A percentile compares a stretch with the other conserved stretches of the same genome.
Evolutionary conservation across 2,797 vertebrate genomes (phyloP).

Genomic region (Simalia tracyae): DNA sequence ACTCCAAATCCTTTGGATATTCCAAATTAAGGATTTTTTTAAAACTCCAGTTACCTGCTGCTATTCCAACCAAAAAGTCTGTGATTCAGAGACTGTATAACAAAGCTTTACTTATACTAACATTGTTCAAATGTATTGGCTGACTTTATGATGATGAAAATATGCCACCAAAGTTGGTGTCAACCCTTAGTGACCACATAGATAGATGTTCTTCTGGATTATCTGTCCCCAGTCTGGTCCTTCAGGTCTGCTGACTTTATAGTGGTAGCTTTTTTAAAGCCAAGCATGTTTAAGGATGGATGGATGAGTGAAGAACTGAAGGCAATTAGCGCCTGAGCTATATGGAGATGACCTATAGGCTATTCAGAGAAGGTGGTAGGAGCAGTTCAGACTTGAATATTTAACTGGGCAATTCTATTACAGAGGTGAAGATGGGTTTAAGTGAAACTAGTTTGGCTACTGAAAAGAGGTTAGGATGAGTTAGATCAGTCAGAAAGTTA

Average conservation of each 20-base stretch:
- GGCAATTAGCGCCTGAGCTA: neutral
- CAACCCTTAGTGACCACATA: neutral
- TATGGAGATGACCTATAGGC: neutral
- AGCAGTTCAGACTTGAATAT: neutral
- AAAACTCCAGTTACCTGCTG: neutral
- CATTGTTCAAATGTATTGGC: neutral
- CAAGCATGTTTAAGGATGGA: neutral
- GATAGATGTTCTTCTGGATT: neutral
- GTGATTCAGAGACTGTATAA: neutral
- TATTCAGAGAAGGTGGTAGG: neutral
- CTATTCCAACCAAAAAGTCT: neutral
- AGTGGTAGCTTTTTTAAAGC: neutral
- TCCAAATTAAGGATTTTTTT: neutral
- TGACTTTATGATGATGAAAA: neutral
- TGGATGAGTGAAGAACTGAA: neutral
- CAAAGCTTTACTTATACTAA: neutral
- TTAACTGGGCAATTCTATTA: neutral
- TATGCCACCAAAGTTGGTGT: neutral
- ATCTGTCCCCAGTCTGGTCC: neutral
- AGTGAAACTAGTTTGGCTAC: neutral
- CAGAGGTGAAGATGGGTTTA: neutral
- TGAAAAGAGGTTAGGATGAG: neutral
- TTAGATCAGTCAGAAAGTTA: neutral
- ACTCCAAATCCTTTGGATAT: neutral
- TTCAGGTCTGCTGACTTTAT: neutral